Base-by-base conservation (phyloP, 2,797 vertebrate species). In the Amazona ochrocephala region DNA sequence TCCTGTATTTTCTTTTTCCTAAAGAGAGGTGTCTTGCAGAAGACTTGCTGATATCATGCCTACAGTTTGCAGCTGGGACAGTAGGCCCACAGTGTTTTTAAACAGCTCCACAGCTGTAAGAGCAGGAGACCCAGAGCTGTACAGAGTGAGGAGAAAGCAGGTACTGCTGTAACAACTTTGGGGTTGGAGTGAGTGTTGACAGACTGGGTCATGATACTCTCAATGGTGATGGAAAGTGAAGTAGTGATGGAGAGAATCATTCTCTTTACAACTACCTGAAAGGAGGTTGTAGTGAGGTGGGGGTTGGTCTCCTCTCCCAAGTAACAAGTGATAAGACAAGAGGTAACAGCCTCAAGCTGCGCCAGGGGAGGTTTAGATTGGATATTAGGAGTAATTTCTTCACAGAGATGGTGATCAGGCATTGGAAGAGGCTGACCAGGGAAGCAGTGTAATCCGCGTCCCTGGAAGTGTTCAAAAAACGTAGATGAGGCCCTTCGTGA, bases 71-170 rank as follows among this genome's bases (percentile, higher is more conserved):
- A 7, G 4, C 16, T 32, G 75, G 54, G 32, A 4, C 16, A 32
- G 37, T 0, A 12, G 19, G 6, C 26, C 42, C 8, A 13, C 0
- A 0, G 32, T 27, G 7, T 9, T 44, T 50, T 16, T 34, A 64
- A 0, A 8, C 45, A 42, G 11, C 24, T 34, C 30, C 37, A 9
- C 20, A 21, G 50, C 27, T n/a, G 32, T 20, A 9, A 22, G 64
- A 37, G 37, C 27, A 8, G n/a, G 11, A 37, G 51, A 37, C 41
- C 56, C 27, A 54, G 48, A 45, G 56, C 29, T 37, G 41, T 30
- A 19, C 4, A 15, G 50, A 8, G 30, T 2, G 4, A 67, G 66
- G 53, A 53, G 42, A 37, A 37, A 14, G 61, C n/a, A 30, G 42
- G 27, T 20, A 22, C 39, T 0, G 2, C 21, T 64, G 9, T n/a